These are phyloP conservation scores for Trachymyrmex cornetzi DNA, from an alignment of 1,140 invertebrate genomes.

Conservation along the genomic window DNA sequence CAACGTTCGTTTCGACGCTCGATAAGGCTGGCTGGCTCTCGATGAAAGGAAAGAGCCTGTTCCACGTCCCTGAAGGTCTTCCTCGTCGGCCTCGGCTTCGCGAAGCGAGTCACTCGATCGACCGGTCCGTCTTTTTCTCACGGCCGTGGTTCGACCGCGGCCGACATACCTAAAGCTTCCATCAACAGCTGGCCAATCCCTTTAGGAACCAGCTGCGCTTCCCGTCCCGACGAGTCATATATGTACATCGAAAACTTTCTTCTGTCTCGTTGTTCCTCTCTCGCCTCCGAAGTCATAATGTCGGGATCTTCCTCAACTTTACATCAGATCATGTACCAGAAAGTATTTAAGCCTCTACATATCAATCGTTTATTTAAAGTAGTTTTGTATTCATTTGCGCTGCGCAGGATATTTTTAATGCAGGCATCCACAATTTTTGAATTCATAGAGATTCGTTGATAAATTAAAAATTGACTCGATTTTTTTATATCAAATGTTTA, in stretches of 20 bases:
- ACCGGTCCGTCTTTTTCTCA: conserved; percentile 79
- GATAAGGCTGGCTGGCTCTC: conserved; percentile 62
- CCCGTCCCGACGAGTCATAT: conserved; percentile 72
- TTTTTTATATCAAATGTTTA: background rate
- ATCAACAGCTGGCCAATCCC: conserved; percentile 83
- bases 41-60: conserved; percentile 75
- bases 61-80: conserved; percentile 74
- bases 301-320: background rate
- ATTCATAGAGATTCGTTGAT: background rate
- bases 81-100: conserved; percentile 72
- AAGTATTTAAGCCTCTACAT: background rate
- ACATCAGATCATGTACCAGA: conserved; percentile 25
- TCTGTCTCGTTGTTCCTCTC: conserved; percentile 17
- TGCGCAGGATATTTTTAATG: background rate
- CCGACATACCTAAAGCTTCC: conserved; percentile 80
- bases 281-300: background rate
- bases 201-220: conserved; percentile 79
- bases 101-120: conserved; percentile 67
- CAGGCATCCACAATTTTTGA: background rate
- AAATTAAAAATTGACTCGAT: background rate
- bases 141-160: conserved; percentile 73
- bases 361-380: background rate
- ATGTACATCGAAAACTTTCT: conserved; percentile 51
- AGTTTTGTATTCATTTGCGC: background rate
- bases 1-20: conserved; percentile 58